Evolutionary conservation across 1,140 invertebrate species (phyloP).

Genomic region (Nebria ingens): DNA sequence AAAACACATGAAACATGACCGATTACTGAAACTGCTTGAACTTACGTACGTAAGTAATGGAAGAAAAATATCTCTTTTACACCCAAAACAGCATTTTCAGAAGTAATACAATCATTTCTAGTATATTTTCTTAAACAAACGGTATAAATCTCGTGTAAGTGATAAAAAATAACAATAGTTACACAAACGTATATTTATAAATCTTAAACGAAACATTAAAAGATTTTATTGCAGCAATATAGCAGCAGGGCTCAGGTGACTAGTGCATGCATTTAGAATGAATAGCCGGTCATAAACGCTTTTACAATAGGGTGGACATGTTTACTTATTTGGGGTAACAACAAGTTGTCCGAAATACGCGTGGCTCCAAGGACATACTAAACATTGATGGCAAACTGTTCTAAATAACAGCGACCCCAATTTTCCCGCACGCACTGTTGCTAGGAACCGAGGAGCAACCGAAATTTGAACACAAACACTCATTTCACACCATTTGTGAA

Average conservation of each 20-base stretch:
- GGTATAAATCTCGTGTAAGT: background rate
- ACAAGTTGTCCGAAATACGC: background rate
- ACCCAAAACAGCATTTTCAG: too few species aligned
- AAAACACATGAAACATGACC: background rate
- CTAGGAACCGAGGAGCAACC: background rate
- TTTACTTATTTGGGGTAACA: background rate
- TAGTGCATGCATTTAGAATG: background rate
- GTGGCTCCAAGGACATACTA: constrained; percentile 3
- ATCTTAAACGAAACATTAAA: background rate
- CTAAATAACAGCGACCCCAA: too few species aligned
- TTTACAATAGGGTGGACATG: background rate
- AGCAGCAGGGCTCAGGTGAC: background rate
- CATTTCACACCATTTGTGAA: background rate
- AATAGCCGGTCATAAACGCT: background rate
- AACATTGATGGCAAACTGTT: too few species aligned
- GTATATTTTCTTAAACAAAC: background rate
- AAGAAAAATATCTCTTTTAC: background rate
- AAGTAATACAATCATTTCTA: too few species aligned
- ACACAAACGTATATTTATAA: background rate
- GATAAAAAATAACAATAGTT: background rate
- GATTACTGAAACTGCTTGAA: background rate
- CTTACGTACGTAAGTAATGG: background rate
- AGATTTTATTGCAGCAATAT: constrained; percentile 1
- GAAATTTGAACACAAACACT: background rate
- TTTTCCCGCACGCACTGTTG: background rate